Conservation (phyloP, 2,888 invertebrate species). For the Tetheella fluctuosa region DNA sequence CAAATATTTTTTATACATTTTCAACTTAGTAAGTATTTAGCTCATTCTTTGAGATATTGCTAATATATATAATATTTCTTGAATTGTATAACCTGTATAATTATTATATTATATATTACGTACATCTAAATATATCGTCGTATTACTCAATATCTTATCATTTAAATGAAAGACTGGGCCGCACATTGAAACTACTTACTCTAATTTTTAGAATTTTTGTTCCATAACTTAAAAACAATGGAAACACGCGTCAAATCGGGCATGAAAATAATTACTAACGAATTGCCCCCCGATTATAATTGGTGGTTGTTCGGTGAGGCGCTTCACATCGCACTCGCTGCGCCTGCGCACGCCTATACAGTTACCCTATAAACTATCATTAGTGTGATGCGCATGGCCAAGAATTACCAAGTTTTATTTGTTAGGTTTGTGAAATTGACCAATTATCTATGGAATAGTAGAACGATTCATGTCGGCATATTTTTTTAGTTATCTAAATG, state of each 20-base stretch:
- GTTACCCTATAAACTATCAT: conserved; percentile 56
- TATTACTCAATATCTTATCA: no score
- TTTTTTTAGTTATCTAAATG: no score
- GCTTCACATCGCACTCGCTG: conserved; percentile 36
- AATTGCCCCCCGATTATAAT: conserved; percentile 61
- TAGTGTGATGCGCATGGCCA: conserved; percentile 49
- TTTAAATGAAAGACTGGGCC: no score
- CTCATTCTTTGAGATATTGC: no score
- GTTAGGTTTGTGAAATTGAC: conserved; percentile 51
- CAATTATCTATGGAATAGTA: conserved; percentile 17
- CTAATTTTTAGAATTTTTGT: no score
- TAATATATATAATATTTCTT: no score
- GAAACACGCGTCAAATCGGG: conserved; percentile 44
- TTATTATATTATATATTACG: no score
- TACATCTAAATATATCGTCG: no score
- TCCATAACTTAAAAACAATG: conserved; percentile 21
- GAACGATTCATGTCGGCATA: not conserved
- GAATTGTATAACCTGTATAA: no score
- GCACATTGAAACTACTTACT: no score
- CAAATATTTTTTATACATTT: no score
- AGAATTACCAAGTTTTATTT: conserved; percentile 54
- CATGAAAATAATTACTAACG: conserved; percentile 62
- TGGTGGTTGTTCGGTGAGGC: conserved; percentile 48
- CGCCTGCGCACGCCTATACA: conserved; percentile 44
- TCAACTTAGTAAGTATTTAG: no score